Base-by-base conservation (phyloP, 2,113 vertebrate genomes). In the Sapayoa aenigma region DNA sequence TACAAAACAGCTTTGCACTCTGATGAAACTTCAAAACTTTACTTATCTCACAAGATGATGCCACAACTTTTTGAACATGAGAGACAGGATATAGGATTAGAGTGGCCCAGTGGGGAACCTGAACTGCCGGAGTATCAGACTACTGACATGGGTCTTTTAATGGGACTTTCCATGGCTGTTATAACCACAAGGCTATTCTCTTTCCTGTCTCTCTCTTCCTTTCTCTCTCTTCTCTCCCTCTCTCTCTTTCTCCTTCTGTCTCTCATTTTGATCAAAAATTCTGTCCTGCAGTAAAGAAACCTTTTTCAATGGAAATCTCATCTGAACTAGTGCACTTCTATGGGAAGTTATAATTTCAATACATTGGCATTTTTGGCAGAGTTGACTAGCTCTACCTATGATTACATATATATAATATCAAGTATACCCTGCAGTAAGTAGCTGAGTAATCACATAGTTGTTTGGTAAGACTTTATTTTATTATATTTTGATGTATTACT, bases 401-500 rank as follows among this genome's bases (percentile, higher is more conserved):
- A 80, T 90, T 79, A 37, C 12, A n/a, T 46, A 52, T 24, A 62
- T 68, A 93, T 41, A 85, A 76, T 80, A 76, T 71, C 75, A 83
- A 93, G 35, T 67, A 90, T 50, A 47, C 44, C 67, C 72, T 62
- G 41, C 50, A 73, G 78, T 90, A 90, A 90, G 79, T 39, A 85
- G 59, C 78, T 86, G 63, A 90, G 68, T 83, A 94, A 90, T 89
- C 90, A 94, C 68, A 66, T 9, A 66, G 56, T 85, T 88, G 56
- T 88, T 94, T 94, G 21, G 24, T 67, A 83, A 4, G 10, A 67
- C 52, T 91, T 94, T 71, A 79, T 95, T 95, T 94, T 78, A 88
- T 93, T 94, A 65, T 74, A 75, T 94, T 91, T 85, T 84, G 79
- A 89, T 94, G 65, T 94, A 96, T 95, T 95, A 60, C 52, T 84